A percentile compares a stretch with the other conserved stretches of the same genome.
These are phyloP conservation scores for Mongoloraphidia duomilia DNA, from an alignment of 2,888 invertebrate genomes.

Conservation along the genomic window DNA sequence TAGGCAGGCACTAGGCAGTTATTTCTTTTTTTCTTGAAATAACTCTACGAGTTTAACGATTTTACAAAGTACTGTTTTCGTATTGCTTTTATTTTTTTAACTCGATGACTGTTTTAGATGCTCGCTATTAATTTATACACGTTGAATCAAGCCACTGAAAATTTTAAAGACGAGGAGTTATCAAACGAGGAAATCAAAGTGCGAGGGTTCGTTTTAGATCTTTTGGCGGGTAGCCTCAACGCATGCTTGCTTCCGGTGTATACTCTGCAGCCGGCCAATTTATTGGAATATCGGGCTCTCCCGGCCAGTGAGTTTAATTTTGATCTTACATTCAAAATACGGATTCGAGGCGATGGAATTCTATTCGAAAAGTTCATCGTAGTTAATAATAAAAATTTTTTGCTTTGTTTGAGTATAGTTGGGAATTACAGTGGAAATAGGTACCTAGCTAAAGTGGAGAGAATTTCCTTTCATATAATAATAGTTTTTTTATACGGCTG, in stretches of 20 bases:
- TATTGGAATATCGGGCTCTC: constrained; percentile 49
- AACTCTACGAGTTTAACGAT: background rate
- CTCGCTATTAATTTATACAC: constrained; percentile 62
- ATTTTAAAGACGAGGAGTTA: constrained; percentile 32
- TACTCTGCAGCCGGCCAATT: constrained; percentile 45
- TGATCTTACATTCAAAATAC: no score
- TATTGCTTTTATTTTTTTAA: constrained; percentile 1
- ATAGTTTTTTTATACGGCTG: no score
- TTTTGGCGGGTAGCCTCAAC: constrained; percentile 50
- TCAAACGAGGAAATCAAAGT: constrained; percentile 42
- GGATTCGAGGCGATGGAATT: no score
- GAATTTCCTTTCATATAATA: no score
- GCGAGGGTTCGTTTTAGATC: constrained; percentile 40
- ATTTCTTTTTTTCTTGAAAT: no score
- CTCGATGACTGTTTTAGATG: constrained; percentile 37
- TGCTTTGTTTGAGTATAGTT: no score
- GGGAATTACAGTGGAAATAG: no score
- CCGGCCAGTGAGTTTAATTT: constrained; percentile 41
- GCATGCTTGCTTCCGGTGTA: constrained; percentile 56
- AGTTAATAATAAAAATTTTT: background rate
- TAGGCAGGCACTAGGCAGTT: no score
- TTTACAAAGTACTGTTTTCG: constrained; percentile 1
- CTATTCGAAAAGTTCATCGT: no score
- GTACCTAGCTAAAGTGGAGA: no score
- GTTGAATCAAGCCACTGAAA: constrained; percentile 39